phyloP scores from a whole-genome alignment of 2,888 invertebrate genomes.

The Physocephala rufipes region DNA sequence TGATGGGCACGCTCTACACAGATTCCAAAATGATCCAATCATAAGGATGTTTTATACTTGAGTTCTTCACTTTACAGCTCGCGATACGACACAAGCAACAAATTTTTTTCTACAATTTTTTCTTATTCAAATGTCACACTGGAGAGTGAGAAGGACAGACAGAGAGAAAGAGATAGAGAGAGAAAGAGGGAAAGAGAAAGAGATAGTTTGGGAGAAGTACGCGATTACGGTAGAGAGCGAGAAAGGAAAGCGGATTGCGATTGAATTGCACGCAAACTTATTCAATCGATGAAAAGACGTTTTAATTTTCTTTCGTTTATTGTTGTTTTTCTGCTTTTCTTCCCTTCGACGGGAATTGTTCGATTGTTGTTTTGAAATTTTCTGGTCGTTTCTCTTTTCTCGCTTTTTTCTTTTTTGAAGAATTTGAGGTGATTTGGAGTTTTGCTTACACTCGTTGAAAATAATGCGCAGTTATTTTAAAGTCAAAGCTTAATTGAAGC shows the following conservation, averaged over 20 bases:
- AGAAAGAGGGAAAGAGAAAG: neutral
- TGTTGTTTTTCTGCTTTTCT: slow-evolving; percentile 35
- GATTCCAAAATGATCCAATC: slow-evolving; percentile 97
- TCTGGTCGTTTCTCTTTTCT: neutral
- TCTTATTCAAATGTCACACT: slow-evolving; percentile 16
- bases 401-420: neutral
- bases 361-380: neutral
- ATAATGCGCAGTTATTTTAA: slow-evolving; percentile 17
- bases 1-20: slow-evolving; percentile 96
- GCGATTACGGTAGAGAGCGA: too few relatives aligned
- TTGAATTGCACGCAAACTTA: slow-evolving; percentile 8
- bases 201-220: too few relatives aligned
- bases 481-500: slow-evolving; percentile 22
- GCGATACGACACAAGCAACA: slow-evolving; percentile 44
- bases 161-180: neutral
- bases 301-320: slow-evolving; percentile 32
- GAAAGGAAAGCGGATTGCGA: neutral
- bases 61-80: slow-evolving; percentile 28
- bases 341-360: neutral
- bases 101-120: slow-evolving; percentile 32
- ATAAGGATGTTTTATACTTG: slow-evolving; percentile 70
- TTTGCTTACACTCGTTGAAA: neutral
- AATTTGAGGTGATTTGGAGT: too few relatives aligned
- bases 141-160: slow-evolving; percentile 19
- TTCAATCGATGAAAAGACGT: slow-evolving; percentile 24